Conservation (phyloP, 2,797 vertebrate genomes). For the Danio kyathit region DNA sequence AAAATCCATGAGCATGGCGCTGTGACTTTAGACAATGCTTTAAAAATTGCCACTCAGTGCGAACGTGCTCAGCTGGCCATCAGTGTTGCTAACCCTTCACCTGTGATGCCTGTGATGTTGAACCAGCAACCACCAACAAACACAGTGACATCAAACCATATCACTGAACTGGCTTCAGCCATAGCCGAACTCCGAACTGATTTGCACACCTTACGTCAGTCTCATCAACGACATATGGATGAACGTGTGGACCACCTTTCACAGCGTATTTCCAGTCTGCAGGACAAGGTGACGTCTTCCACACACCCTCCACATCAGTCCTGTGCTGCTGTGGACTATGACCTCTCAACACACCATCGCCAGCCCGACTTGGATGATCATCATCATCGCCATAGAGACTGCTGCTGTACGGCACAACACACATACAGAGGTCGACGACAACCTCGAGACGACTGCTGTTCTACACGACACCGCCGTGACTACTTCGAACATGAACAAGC, state of each 20-base stretch:
- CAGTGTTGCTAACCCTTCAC: not conserved
- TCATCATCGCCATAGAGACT: not conserved
- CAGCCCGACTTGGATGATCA: not conserved
- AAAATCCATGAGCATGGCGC: conserved; percentile 43
- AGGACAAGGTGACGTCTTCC: not conserved
- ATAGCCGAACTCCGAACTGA: conserved; percentile 6
- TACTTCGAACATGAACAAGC: not conserved
- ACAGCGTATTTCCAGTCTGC: not conserved
- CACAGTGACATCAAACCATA: not conserved
- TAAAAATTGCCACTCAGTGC: conserved; percentile 38
- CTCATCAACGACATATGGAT: not conserved
- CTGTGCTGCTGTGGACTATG: not conserved
- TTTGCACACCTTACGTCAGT: not conserved
- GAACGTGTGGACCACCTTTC: not conserved
- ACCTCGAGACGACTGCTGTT: not conserved
- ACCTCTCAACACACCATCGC: not conserved
- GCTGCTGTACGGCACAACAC: not conserved
- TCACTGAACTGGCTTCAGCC: not conserved
- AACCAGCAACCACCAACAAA: not conserved
- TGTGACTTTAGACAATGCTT: conserved; percentile 8
- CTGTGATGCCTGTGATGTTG: not conserved
- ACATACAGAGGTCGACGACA: not conserved
- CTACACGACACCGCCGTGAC: not conserved
- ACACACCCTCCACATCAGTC: not conserved
- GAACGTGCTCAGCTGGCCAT: conserved; percentile 30